Evolutionary conservation across 2,113 vertebrate genomes (phyloP).

Genomic region (Cryptoleucopteryx plumbea): DNA sequence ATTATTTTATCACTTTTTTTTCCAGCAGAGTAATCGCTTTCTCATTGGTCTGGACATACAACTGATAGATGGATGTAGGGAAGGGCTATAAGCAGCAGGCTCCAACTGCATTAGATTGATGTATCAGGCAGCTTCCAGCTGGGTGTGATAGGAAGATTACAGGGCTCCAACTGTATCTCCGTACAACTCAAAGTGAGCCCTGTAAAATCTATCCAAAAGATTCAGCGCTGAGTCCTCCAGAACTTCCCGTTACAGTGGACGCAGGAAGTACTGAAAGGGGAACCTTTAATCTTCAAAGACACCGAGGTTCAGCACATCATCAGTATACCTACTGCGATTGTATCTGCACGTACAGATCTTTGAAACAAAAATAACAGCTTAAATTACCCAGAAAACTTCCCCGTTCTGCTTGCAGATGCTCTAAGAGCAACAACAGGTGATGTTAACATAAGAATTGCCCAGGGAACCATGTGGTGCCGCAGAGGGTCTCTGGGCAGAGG

Average conservation of each 20-base stretch:
- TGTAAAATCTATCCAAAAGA: neutral
- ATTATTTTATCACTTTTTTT: conserved; percentile 28
- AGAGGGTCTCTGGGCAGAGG: neutral
- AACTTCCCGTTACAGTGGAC: neutral
- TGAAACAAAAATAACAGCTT: neutral
- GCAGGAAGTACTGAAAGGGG: neutral
- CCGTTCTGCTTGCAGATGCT: neutral
- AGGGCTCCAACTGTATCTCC: conserved; percentile 22
- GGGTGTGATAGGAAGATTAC: conserved; percentile 54
- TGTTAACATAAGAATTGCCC: neutral
- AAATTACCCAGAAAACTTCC: neutral
- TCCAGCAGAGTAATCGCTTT: neutral
- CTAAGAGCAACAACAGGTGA: neutral
- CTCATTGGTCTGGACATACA: conserved; percentile 37
- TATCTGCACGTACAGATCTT: neutral
- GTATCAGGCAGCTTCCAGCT: conserved; percentile 46
- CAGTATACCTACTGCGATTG: neutral
- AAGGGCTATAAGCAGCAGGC: conserved; percentile 16
- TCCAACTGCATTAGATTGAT: conserved; percentile 24
- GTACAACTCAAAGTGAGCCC: neutral
- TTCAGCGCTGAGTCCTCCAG: neutral
- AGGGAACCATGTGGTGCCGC: neutral
- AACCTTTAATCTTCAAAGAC: neutral
- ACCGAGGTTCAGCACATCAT: neutral
- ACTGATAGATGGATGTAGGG: neutral